Conservation (phyloP, 2,888 invertebrate genomes). For the Salticus scenicus region DNA sequence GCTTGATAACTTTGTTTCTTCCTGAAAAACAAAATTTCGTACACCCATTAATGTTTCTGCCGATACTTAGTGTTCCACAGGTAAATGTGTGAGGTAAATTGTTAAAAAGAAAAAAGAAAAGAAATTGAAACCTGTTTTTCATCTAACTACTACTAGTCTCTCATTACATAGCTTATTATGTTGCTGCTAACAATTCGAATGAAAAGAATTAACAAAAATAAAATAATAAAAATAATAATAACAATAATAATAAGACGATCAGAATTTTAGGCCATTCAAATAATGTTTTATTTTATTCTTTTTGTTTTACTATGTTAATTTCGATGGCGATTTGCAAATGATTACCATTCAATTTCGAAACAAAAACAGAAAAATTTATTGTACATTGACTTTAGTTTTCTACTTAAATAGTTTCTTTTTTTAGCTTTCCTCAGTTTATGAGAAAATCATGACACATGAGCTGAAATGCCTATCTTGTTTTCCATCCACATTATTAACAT, state of each 20-base stretch:
- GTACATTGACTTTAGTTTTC: not conserved
- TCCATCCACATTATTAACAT: too few relatives aligned
- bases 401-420: not conserved
- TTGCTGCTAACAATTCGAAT: not conserved
- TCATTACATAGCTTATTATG: not conserved
- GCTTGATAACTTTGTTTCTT: too few relatives aligned
- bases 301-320: slow-evolving; percentile 7
- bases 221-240: not conserved
- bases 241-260: not conserved
- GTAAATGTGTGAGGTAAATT: too few relatives aligned
- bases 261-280: slow-evolving; percentile 9
- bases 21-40: too few relatives aligned
- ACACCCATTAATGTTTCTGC: too few relatives aligned
- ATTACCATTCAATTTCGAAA: not conserved
- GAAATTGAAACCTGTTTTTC: not conserved
- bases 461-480: too few relatives aligned
- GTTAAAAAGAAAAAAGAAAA: too few relatives aligned
- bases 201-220: too few relatives aligned
- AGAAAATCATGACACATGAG: too few relatives aligned
- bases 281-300: not conserved
- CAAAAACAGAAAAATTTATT: not conserved
- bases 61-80: too few relatives aligned
- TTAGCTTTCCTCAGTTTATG: too few relatives aligned
- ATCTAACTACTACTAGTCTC: not conserved
- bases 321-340: not conserved